Conservation (phyloP, 2,888 invertebrate genomes). For the Torymus auratus region DNA sequence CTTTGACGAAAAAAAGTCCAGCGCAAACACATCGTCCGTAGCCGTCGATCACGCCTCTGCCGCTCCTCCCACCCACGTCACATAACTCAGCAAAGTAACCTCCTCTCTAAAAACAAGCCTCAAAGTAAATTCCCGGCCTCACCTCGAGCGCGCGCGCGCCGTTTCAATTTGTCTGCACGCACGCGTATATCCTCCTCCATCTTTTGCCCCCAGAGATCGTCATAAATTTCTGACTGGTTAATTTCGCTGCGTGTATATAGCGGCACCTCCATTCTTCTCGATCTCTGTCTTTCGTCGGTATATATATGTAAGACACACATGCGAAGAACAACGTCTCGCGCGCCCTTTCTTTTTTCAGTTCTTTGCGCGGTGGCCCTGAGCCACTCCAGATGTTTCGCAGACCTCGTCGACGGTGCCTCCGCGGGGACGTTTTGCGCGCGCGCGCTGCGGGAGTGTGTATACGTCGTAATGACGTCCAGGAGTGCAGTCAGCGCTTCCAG, state of each 20-base stretch:
- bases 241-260: constrained; percentile 20
- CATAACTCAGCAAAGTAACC: background rate
- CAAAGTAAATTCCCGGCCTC: background rate
- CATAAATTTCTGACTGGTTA: constrained; percentile 58
- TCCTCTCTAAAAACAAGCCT: background rate
- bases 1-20: too few species aligned
- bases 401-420: background rate
- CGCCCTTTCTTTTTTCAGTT: background rate
- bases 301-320: background rate
- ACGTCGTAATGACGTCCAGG: constrained; percentile 20
- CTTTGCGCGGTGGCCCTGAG: background rate
- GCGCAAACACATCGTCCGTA: too few species aligned
- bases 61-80: background rate
- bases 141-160: constrained; percentile 7
- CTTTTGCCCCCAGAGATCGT: constrained; percentile 9
- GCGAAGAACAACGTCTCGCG: background rate
- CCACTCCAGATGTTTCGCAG: constrained; percentile 50
- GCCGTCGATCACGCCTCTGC: background rate
- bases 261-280: too few species aligned
- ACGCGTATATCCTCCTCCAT: background rate
- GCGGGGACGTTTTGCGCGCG: constrained; percentile 7
- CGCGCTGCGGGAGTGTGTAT: background rate
- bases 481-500: constrained; percentile 29
- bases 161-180: constrained; percentile 51
- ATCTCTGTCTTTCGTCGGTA: too few species aligned